Evolutionary conservation across 92 coral and sea anemone species (phyloP).

Genomic region (Parazoanthus atlanticus): DNA sequence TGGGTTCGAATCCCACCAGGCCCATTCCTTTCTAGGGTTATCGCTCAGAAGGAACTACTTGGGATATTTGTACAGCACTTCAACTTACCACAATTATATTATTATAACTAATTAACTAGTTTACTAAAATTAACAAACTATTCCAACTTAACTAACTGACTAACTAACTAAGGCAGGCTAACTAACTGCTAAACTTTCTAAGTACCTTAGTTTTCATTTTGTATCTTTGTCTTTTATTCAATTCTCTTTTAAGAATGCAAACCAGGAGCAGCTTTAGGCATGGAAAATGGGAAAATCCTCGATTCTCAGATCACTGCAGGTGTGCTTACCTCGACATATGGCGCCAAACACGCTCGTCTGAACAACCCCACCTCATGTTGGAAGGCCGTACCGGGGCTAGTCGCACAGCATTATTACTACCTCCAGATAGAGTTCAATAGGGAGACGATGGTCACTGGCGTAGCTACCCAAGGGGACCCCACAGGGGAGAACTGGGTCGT

Average conservation of each 20-base stretch:
- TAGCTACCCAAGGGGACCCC: constrained; percentile 36
- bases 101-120: too few species aligned
- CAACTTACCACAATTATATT: too few species aligned
- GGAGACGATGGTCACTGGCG: not conserved
- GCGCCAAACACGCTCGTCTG: constrained; percentile 22
- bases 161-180: too few species aligned
- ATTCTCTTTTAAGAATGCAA: not conserved
- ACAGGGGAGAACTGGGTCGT: constrained; percentile 29
- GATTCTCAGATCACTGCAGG: constrained; percentile 36
- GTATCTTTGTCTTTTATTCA: not conserved
- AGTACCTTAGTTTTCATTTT: not conserved
- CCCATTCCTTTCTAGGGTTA: too few species aligned
- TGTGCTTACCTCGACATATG: not conserved
- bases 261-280: constrained; percentile 11
- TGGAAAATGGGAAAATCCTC: constrained; percentile 19
- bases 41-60: too few species aligned
- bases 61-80: too few species aligned
- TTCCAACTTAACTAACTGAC: too few species aligned
- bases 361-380: constrained; percentile 27
- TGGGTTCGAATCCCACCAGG: too few species aligned
- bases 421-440: constrained; percentile 4
- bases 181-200: not conserved
- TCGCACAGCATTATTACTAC: not conserved
- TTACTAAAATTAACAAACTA: too few species aligned
- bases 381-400: not conserved